These are phyloP conservation scores for Disparrhopalites patrizii DNA, from an alignment of 2,888 invertebrate species.

Conservation along the genomic window DNA sequence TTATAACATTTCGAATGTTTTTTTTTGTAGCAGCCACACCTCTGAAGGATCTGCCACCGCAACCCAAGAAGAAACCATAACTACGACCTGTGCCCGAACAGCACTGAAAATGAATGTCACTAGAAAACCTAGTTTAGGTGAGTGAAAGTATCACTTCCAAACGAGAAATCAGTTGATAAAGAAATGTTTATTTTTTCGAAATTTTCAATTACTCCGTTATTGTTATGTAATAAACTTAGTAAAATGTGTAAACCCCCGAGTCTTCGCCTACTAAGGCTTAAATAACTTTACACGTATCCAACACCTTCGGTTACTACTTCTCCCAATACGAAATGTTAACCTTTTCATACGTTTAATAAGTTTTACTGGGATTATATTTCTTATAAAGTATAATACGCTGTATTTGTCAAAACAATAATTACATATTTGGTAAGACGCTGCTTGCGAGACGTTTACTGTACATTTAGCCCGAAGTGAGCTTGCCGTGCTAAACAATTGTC, in stretches of 20 bases:
- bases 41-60: too few species aligned
- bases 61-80: too few species aligned
- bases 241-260: neutral
- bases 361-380: neutral
- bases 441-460: too few species aligned
- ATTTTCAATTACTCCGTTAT: neutral
- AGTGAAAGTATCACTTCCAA: too few species aligned
- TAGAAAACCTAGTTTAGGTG: too few species aligned
- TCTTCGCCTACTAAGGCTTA: neutral
- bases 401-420: neutral
- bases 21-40: too few species aligned
- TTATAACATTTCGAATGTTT: neutral
- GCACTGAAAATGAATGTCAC: too few species aligned
- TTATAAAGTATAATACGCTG: neutral
- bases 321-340: neutral
- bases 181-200: slow-evolving; percentile 1
- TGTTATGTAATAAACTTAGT: neutral
- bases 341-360: too few species aligned
- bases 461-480: too few species aligned
- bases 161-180: too few species aligned
- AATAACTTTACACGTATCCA: neutral
- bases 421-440: neutral
- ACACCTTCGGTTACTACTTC: neutral
- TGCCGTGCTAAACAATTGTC: too few species aligned
- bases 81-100: too few species aligned